Evolutionary conservation across 2,113 vertebrate genomes (phyloP), one percentile per base, ranked within the genome.

Genomic region (Podilymbus podiceps): DNA sequence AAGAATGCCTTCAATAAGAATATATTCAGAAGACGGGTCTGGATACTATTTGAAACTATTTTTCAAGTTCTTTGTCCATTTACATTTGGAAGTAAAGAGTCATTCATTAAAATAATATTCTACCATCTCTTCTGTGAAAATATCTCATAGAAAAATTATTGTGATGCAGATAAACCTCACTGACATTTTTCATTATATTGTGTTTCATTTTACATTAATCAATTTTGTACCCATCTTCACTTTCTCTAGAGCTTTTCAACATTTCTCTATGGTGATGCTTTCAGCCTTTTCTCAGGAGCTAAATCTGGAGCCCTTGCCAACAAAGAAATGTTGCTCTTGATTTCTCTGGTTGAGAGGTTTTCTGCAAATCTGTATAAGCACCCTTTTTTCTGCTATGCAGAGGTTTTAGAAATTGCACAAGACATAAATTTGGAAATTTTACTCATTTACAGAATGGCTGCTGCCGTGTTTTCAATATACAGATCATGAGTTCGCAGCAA

Each of bases 161-260:
- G 5, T 55, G 24, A 25, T 49, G 10, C 5, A 81, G 85, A 94
- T 53, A 85, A 94, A 95, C 53, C 22, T 95, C 85, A 93, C 38
- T 97, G 60, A 80, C 24, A 95, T 93, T 85, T 91, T 95, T 90
- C 24, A 35, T 95, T 93, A 84, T 42, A 42, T 42, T 42, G 14
- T 42, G 14, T 42, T 42, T 95, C 88, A 88, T 53, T 89, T 96
- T 92, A 88, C 56, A 89, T 94, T 85, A 64, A 60, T 90, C 12
- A 16, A 3, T 44, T 80, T 53, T 71, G 6, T 46, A 74, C 11
- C 6, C 6, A 5, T 46, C 18, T 46, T 73, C 15, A n/a, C 13
- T 83, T 83, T 53, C 3, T 5, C 2, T 62, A 16, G 9, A 44
- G 7, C 8, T 71, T 81, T 87, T 81, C 21, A 42, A 0, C 4